phyloP scores from a whole-genome alignment of 92 coral and sea anemone genomes.

The Anthopleura xanthogrammica region DNA sequence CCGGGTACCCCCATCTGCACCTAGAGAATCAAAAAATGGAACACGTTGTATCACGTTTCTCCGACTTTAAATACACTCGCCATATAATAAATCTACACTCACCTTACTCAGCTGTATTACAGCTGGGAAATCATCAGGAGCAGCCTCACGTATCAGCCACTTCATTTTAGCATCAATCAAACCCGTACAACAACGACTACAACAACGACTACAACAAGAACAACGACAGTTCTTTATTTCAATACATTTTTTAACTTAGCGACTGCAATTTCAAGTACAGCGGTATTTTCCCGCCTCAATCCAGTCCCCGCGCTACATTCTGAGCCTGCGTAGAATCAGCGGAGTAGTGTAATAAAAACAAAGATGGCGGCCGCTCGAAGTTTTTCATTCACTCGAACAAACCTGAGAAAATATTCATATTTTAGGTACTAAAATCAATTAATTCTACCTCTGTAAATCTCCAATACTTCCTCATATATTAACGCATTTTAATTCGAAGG shows the following conservation, averaged over 20 bases:
- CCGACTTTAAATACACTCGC: too few relatives aligned
- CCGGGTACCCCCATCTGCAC: too few relatives aligned
- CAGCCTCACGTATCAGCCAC: slow-evolving; percentile 34
- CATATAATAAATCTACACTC: neutral
- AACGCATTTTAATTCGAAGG: too few relatives aligned
- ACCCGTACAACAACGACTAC: neutral
- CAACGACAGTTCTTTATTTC: too few relatives aligned
- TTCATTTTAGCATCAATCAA: neutral
- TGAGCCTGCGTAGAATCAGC: slow-evolving; percentile 18
- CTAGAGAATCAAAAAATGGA: too few relatives aligned
- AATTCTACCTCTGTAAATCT: too few relatives aligned
- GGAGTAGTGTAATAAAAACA: slow-evolving; percentile 6
- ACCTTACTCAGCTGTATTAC: slow-evolving; percentile 51
- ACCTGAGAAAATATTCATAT: too few relatives aligned
- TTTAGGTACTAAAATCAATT: too few relatives aligned
- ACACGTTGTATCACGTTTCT: too few relatives aligned
- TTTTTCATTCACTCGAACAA: neutral
- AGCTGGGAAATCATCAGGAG: slow-evolving; percentile 38
- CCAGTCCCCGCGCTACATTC: neutral
- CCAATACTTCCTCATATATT: too few relatives aligned
- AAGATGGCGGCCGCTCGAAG: slow-evolving; percentile 16
- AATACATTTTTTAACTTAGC: neutral
- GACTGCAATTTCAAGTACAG: neutral
- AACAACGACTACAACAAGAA: too few relatives aligned
- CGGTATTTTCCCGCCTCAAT: neutral